phyloP scores from a whole-genome alignment of 2,797 vertebrate genomes.

The Nannoperca obscura region DNA sequence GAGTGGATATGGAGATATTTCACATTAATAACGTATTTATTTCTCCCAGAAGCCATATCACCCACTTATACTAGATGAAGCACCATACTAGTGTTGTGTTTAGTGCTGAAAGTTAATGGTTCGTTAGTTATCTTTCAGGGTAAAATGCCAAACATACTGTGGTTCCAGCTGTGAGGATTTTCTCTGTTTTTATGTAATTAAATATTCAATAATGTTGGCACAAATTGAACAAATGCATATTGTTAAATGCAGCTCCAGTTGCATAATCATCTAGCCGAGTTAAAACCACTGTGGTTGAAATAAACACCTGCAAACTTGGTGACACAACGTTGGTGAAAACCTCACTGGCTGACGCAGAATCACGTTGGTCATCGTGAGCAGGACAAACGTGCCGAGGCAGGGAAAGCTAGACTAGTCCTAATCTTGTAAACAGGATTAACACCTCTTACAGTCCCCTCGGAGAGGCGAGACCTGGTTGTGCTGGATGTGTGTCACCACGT shows the following conservation, averaged over 20 bases:
- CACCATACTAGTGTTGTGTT: background rate
- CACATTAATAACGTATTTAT: background rate
- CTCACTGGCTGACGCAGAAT: background rate
- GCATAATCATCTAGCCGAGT: background rate
- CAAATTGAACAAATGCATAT: background rate
- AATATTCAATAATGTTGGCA: background rate
- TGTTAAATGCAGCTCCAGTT: background rate
- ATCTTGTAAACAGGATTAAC: constrained; percentile 80
- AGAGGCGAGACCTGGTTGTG: constrained; percentile 25
- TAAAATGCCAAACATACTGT: background rate
- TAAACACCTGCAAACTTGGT: constrained; percentile 1
- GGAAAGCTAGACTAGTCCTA: constrained; percentile 74
- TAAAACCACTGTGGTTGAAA: background rate
- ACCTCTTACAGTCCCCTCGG: constrained; percentile 61
- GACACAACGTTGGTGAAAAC: constrained; percentile 4
- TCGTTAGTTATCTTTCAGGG: background rate
- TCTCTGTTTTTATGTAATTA: background rate
- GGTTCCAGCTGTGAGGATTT: background rate
- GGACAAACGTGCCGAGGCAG: constrained; percentile 60
- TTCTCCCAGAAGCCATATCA: background rate
- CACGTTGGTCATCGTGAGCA: constrained; percentile 49
- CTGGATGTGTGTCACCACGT: constrained; percentile 19
- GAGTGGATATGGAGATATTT: background rate
- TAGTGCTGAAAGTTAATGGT: background rate
- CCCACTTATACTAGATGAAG: background rate